These are phyloP conservation scores for Paragorgia papillata DNA, from an alignment of 92 coral and sea anemone genomes.

Conservation along the genomic window DNA sequence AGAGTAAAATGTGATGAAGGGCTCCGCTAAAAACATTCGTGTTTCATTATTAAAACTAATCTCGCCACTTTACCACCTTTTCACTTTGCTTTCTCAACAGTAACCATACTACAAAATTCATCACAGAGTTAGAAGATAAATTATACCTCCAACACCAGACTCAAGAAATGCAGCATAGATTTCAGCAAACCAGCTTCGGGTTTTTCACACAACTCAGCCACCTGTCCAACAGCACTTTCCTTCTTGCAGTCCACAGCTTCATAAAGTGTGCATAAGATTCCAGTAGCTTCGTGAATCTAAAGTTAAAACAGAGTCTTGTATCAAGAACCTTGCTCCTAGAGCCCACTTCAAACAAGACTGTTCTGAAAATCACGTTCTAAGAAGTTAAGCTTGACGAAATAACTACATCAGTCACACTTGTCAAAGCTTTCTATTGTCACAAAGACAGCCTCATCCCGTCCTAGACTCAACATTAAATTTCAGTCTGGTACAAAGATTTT, in stretches of 20 bases:
- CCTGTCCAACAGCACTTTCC: conserved; percentile 59
- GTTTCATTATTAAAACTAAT: too few relatives aligned
- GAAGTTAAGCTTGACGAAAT: too few relatives aligned
- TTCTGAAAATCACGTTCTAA: background rate
- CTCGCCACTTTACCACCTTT: too few relatives aligned
- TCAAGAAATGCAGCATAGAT: conserved; percentile 82
- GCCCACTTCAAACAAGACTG: background rate
- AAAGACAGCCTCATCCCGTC: conserved; percentile 43
- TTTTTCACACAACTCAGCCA: conserved; percentile 52
- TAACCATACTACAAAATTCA: too few relatives aligned
- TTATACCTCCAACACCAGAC: conserved; percentile 90
- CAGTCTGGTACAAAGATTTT: conserved; percentile 11
- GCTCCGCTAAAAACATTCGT: too few relatives aligned
- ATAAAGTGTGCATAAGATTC: background rate
- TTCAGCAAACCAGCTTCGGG: conserved; percentile 75
- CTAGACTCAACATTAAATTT: conserved; percentile 24
- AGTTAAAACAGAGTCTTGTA: background rate
- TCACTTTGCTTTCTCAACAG: too few relatives aligned
- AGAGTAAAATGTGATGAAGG: too few relatives aligned
- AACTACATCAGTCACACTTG: too few relatives aligned
- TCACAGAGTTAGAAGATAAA: background rate
- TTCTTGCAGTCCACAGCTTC: conserved; percentile 6
- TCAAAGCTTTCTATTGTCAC: too few relatives aligned
- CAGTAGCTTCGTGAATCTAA: conserved; percentile 25
- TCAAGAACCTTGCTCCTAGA: too few relatives aligned